Base-by-base conservation (phyloP, 2,113 vertebrate species). In the Probosciger aterrimus region DNA sequence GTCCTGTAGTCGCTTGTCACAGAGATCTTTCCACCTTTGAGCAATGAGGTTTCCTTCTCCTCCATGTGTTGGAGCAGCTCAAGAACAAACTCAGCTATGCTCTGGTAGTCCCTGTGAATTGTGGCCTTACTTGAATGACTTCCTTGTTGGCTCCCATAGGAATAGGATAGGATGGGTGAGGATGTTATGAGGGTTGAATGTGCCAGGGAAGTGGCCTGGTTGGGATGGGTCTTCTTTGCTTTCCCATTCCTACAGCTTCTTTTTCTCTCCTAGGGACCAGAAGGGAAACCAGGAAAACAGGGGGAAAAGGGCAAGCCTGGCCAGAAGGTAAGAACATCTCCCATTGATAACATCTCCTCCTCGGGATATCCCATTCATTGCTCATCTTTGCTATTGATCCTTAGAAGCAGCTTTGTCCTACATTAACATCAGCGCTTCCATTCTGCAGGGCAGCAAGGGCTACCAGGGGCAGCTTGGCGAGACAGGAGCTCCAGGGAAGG, bases 271-370 rank as follows among this genome's bases (percentile, higher is more conserved):
- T 93, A 99, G 99, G 99, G 99, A 83, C 98, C 98, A 74, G 99
- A 99, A 98, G 99, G 99, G 41, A 99, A 99, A 97, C 97, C 99
- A 81, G 99, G 99, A 89, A 99, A 98, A 96, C 98, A 98, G 71
- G 99, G 99, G 3, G 99, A 99, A 94, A 98, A 98, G 97, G 99
- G 99, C 97, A 99, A 98, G 96, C 97, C 74, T 27, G 99, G 99
- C n/a, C 93, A 97, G 91, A 99, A 99, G 99, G 99, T 99, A 97
- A 11, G 95, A 80, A 19, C 28, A 25, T 31, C 44, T 57, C 18
- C 44, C 3, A 2, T 27, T 53, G 41, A 37, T 59, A 73, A 50
- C 1, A 0, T 15, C 52, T 37, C 37, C 37, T 59, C 27, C 46
- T 64, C 62, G n/a, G 4, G 13, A 31, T 63, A 77, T 88, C 24